Conservation (phyloP, 2,888 invertebrate genomes). For the Campoplex nolae region DNA sequence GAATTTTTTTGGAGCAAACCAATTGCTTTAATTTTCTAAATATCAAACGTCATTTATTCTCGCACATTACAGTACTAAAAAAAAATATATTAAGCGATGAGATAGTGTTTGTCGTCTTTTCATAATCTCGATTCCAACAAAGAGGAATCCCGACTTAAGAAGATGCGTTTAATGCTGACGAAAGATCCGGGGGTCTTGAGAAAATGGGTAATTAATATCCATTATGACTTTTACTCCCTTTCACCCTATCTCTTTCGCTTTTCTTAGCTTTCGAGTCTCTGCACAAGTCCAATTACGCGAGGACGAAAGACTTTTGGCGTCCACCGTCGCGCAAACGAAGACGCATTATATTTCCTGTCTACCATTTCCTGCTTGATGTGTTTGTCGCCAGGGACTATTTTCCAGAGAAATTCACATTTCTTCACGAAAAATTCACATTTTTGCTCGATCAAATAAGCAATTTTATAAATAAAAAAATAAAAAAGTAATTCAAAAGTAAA, state of each 20-base stretch:
- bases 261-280: conserved; percentile 32
- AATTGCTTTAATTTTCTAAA: background rate
- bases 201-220: conserved; percentile 83
- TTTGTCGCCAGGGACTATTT: background rate
- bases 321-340: conserved; percentile 78
- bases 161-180: conserved; percentile 82
- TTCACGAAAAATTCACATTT: background rate
- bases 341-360: conserved; percentile 79
- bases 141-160: conserved; percentile 80
- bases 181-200: conserved; percentile 78
- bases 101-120: conserved; percentile 34
- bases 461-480: background rate
- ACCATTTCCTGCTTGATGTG: background rate
- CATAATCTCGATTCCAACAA: conserved; percentile 81
- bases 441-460: background rate
- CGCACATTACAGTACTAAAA: background rate
- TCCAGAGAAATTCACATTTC: conserved; percentile 11
- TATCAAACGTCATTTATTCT: background rate
- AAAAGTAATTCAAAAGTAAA: background rate
- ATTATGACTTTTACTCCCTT: conserved; percentile 75
- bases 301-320: conserved; percentile 54
- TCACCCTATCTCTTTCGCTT: conserved; percentile 36
- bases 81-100: background rate
- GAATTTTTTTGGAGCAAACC: background rate
- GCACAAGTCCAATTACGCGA: conserved; percentile 74